Conservation (phyloP, 2,888 invertebrate species). For the Drosophila anomalata region DNA sequence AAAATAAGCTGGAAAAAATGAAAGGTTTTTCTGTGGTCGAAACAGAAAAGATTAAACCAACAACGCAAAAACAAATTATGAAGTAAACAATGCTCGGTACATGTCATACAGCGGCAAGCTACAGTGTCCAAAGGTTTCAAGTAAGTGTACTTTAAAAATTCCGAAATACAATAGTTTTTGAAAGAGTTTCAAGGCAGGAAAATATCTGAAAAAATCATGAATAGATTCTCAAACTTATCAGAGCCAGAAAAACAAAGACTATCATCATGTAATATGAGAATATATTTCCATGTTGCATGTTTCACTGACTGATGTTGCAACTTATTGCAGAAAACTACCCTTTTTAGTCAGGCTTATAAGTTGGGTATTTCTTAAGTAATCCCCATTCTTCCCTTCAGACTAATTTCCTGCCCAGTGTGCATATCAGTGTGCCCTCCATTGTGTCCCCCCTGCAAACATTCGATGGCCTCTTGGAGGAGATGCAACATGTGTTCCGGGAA, state of each 20-base stretch:
- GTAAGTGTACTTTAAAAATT: background rate
- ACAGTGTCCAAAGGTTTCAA: conserved; percentile 28
- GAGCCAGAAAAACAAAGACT: too few species aligned
- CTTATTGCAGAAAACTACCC: too few species aligned
- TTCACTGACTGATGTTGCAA: background rate
- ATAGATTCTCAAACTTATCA: too few species aligned
- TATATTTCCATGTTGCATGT: background rate
- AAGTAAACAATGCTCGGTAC: conserved; percentile 48
- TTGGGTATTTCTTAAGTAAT: background rate
- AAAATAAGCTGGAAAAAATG: conserved; percentile 43
- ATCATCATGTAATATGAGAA: background rate
- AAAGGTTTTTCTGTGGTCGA: conserved; percentile 71
- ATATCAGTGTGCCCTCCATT: conserved; percentile 6
- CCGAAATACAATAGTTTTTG: background rate
- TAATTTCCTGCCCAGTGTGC: conserved; percentile 23
- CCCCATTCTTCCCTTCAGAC: background rate
- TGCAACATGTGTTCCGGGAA: conserved; percentile 75
- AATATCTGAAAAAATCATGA: background rate
- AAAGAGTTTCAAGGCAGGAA: background rate
- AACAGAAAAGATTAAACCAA: conserved; percentile 40
- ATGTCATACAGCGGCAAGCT: conserved; percentile 25
- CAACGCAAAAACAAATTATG: conserved; percentile 48
- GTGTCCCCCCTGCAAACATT: conserved; percentile 24
- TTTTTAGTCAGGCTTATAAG: background rate
- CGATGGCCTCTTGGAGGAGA: conserved; percentile 39